A percentile compares a stretch with the other conserved stretches of the same genome.
These are phyloP conservation scores for Exephanes ischioxanthus DNA, from an alignment of 2,888 invertebrate genomes.

Conservation along the genomic window DNA sequence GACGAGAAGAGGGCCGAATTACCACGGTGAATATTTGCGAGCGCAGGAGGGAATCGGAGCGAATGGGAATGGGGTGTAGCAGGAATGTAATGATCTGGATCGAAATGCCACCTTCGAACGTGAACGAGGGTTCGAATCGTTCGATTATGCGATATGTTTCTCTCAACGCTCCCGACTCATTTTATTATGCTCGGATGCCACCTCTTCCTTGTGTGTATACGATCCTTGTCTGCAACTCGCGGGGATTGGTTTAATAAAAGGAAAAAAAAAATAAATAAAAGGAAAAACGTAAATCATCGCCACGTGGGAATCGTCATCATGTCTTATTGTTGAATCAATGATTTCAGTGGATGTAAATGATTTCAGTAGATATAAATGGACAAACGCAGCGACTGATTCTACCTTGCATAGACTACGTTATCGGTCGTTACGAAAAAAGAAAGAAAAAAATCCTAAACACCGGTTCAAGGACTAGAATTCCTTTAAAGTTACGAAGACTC, in stretches of 20 bases:
- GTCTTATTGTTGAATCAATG: too few species aligned
- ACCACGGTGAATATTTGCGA: background rate
- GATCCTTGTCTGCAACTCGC: background rate
- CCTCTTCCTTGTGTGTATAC: background rate
- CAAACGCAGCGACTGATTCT: too few species aligned
- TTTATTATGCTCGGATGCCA: background rate
- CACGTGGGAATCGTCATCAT: too few species aligned
- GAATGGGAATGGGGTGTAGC: background rate
- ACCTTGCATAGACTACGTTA: too few species aligned
- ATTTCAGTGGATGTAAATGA: too few species aligned
- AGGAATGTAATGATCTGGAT: conserved; percentile 16
- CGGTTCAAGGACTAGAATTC: too few species aligned
- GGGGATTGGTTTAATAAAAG: background rate
- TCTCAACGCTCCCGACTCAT: background rate
- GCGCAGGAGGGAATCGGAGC: background rate
- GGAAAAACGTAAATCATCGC: too few species aligned
- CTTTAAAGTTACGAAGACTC: too few species aligned
- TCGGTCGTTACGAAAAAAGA: too few species aligned
- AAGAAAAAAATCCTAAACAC: too few species aligned
- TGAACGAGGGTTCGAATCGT: conserved; percentile 31
- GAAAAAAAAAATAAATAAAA: background rate
- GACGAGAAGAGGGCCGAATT: conserved; percentile 5
- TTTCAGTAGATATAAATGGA: too few species aligned
- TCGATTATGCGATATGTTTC: conserved; percentile 20
- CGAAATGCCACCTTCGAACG: conserved; percentile 1